phyloP scores from a whole-genome alignment of 2,113 vertebrate genomes.

The Pterophyllum scalare region DNA sequence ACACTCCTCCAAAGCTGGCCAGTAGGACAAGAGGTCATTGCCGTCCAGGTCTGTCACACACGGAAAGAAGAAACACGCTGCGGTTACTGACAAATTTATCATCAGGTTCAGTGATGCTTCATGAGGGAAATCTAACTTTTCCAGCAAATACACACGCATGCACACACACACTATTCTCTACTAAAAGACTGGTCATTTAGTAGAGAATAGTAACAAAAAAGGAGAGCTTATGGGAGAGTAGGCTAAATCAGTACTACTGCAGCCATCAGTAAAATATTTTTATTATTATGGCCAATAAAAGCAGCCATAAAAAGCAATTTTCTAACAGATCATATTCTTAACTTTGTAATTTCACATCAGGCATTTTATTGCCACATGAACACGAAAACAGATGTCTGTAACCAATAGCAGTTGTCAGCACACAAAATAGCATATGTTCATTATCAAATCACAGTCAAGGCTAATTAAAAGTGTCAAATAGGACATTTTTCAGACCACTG shows the following conservation, averaged over 20 bases:
- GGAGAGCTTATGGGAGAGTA: not conserved
- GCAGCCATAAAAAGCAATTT: not conserved
- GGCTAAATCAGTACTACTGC: not conserved
- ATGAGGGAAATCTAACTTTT: not conserved
- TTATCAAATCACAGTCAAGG: not conserved
- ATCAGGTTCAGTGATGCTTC: not conserved
- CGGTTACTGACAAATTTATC: not conserved
- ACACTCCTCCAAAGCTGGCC: conserved; percentile 93
- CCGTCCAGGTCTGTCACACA: conserved; percentile 90
- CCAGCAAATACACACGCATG: too few relatives aligned
- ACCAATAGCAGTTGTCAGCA: conserved; percentile 24
- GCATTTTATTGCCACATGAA: not conserved
- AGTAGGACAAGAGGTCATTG: conserved; percentile 96
- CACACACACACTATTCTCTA: too few relatives aligned
- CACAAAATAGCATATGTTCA: not conserved
- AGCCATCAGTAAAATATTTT: not conserved
- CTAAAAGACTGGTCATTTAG: not conserved
- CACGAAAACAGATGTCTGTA: conserved; percentile 16
- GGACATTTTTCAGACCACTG: not conserved
- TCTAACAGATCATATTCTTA: not conserved
- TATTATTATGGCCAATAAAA: not conserved
- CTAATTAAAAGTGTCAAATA: not conserved
- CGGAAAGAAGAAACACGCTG: conserved; percentile 19
- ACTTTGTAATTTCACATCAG: not conserved
- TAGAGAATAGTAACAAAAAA: not conserved